Base-by-base conservation (phyloP, 1,140 invertebrate species). In the Pseudomyrmex pallidus region DNA sequence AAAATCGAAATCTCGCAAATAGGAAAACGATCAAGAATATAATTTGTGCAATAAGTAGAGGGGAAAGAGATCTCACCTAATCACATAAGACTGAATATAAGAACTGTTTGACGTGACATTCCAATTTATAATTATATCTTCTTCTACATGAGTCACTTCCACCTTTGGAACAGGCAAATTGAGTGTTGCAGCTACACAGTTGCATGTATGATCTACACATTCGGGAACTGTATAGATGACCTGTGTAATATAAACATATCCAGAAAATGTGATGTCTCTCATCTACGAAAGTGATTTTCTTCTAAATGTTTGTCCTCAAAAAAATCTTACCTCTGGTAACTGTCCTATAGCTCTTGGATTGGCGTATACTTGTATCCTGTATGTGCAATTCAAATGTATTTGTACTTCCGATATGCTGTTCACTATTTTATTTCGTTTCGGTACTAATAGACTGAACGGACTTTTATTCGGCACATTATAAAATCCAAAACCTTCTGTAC, bases 341-440 rank as follows among this genome's bases (percentile, higher is more conserved):
- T 87, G 82, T 70, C 59, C 25, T 12, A 61, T 88, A 46, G n/a
- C 84, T 57, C 91, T 91, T 15, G 92, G 93, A 88, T 93, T 92
- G 0, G 92, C 90, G 66, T 90, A 87, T 62, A 94, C 88, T 73
- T 92, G 68, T 35, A 94, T 88, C 17, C 84, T 89, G 9, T 94
- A 94, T 0, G 88, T 74, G 72, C 92, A 94, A 22, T 85, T 90
- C 7, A 89, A 90, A 78, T 82, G 85, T 20, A 94, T 85, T 67
- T 84, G 84, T 1, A 93, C 25, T 17, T 92, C 91, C 5, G 91
- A 80, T 10, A 91, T 74, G n/a, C 85, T 83, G n/a, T 73, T 66
- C 0, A 77, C 74, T 61, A 89, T 87, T 52, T 88, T 78, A 63
- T 84, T 86, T 87, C 90, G 83, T 13, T n/a, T n/a, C n/a, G 93